phyloP scores from a whole-genome alignment of 2,888 invertebrate genomes.

The Protophormia terraenovae region DNA sequence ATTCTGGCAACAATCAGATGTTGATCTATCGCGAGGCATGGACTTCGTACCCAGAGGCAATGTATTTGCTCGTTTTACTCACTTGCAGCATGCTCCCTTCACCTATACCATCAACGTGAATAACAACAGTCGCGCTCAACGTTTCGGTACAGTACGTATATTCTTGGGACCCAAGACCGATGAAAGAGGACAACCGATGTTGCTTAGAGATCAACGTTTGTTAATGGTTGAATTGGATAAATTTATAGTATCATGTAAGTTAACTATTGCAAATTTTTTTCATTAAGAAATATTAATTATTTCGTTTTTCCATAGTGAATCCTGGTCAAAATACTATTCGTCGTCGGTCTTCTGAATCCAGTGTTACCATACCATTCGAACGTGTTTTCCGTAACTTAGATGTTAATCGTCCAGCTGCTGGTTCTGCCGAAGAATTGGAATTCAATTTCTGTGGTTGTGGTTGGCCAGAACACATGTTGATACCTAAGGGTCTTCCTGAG shows the following conservation, averaged over 20 bases:
- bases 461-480: constrained; percentile 91
- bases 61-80: constrained; percentile 87
- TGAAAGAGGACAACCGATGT: constrained; percentile 85
- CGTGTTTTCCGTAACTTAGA: constrained; percentile 89
- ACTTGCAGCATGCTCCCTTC: constrained; percentile 89
- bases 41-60: constrained; percentile 90
- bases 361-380: constrained; percentile 92
- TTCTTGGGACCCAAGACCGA: constrained; percentile 86
- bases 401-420: constrained; percentile 83
- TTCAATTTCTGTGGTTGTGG: constrained; percentile 95
- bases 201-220: constrained; percentile 82
- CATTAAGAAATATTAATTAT: constrained; percentile 74
- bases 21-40: constrained; percentile 90
- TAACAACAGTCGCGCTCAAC: constrained; percentile 82
- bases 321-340: constrained; percentile 86
- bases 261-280: not conserved
- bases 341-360: constrained; percentile 87
- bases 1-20: constrained; percentile 90
- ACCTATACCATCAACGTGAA: constrained; percentile 85
- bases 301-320: constrained; percentile 82
- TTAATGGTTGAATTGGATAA: constrained; percentile 87
- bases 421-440: constrained; percentile 82
- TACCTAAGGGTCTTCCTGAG: constrained; percentile 86
- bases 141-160: constrained; percentile 82
- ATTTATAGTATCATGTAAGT: constrained; percentile 84